Conservation (phyloP, 2,888 invertebrate genomes). For the Drosophila quinaria region DNA sequence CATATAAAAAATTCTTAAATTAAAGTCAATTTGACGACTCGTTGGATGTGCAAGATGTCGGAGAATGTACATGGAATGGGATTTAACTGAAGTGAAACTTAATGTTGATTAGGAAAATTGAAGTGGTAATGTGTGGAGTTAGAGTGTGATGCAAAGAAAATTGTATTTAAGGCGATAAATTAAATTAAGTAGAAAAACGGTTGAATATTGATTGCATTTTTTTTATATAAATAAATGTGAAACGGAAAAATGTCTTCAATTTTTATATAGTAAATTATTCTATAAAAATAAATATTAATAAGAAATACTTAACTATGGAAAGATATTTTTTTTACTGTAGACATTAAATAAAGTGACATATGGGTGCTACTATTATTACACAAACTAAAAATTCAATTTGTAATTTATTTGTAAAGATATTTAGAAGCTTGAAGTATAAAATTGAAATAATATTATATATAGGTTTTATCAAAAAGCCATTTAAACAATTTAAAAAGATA, state of each 20-base stretch:
- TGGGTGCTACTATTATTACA: too few relatives aligned
- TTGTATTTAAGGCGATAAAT: neutral
- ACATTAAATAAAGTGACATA: too few relatives aligned
- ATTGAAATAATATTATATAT: too few relatives aligned
- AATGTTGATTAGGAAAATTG: conserved; percentile 70
- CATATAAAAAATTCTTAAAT: conserved; percentile 70
- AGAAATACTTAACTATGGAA: too few relatives aligned
- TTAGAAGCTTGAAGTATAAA: too few relatives aligned
- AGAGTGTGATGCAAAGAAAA: neutral
- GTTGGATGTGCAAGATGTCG: conserved; percentile 40
- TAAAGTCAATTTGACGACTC: conserved; percentile 72
- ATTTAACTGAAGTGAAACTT: conserved; percentile 50
- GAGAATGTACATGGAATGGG: conserved; percentile 18
- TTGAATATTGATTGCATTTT: neutral
- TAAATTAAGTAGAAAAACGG: neutral
- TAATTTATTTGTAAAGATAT: too few relatives aligned
- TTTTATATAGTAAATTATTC: neutral
- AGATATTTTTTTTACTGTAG: too few relatives aligned
- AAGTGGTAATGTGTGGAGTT: conserved; percentile 55
- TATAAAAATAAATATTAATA: neutral
- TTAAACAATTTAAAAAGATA: too few relatives aligned
- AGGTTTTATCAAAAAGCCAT: too few relatives aligned
- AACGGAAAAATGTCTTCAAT: too few relatives aligned
- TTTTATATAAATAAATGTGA: too few relatives aligned
- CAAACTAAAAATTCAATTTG: too few relatives aligned